Base-by-base conservation (phyloP, 2,797 vertebrate genomes). In the Acridotheres tristis region DNA sequence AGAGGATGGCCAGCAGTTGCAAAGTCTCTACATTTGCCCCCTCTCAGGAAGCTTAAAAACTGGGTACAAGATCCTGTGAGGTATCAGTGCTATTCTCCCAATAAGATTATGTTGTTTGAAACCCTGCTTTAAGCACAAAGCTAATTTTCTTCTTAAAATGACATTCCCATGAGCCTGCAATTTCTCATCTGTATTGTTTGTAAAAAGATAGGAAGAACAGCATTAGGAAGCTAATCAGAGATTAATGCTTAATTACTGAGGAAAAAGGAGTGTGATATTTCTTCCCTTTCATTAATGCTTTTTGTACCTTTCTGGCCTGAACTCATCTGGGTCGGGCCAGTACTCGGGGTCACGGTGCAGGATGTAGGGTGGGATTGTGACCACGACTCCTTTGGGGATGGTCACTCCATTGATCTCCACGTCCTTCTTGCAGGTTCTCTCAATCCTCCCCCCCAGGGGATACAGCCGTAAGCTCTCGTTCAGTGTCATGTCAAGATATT, bases 231-330 rank as follows among this genome's bases (percentile, higher is more conserved):
- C 67, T 94, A 90, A 95, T 94, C 80, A 73, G 88, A 94, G 88
- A 75, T 90, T 90, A 95, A 92, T 83, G 74, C 61, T 74, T 96
- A 93, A 96, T 94, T 90, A 61, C 48, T 63, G 63, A 90, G 51
- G 53, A 13, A 72, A 88, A 67, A 87, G 69, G 66, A 86, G 63
- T 4, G 20, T 30, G 83, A 20, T 75, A n/a, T 62, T 80, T 81
- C 54, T 83, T 83, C 72, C 38, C 20, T 78, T 77, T 80, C 54
- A 9, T 75, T 75, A 40, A 20, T 17, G 42, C 6, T n/a, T 32
- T 74, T 55, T 43, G 12, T 98, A 98, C 97, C 98, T 99, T 96
- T 97, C 98, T 54, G 98, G 98, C 48, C 25, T 93, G 93, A 98
- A 98, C 77, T 97, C 96, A 0, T 98, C 93, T 13, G 98, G 97